Percentiles rank a stretch among this genome's conserved stretches.
Conservation (phyloP, 2,797 vertebrate species). For the Chiroxiphia lanceolata region DNA sequence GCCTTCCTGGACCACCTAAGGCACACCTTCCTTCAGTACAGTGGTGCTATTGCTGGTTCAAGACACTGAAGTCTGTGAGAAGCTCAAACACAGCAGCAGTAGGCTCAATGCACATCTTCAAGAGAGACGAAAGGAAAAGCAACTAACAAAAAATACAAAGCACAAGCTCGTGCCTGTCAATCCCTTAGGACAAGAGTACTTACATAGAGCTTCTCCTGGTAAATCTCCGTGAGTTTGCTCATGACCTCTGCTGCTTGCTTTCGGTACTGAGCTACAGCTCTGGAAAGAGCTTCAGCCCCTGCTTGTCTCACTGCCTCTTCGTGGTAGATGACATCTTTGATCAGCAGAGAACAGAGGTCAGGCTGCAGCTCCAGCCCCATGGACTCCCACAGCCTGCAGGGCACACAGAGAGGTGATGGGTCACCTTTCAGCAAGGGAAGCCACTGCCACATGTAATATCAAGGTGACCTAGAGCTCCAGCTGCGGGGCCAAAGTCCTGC, state of each 20-base stretch:
- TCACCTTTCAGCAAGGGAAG: neutral
- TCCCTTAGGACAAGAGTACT: slow-evolving; percentile 57
- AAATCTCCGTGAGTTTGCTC: slow-evolving; percentile 90
- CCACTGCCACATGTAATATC: fast-evolving
- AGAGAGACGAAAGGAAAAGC: neutral
- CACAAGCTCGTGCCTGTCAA: neutral
- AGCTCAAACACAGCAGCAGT: neutral
- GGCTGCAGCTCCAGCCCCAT: slow-evolving; percentile 90
- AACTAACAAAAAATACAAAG: neutral
- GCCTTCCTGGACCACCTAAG: neutral
- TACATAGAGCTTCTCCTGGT: slow-evolving; percentile 96
- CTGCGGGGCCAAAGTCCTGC: neutral
- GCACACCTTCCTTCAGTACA: neutral
- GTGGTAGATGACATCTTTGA: slow-evolving; percentile 90
- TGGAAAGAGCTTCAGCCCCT: slow-evolving; percentile 90
- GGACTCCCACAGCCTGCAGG: slow-evolving; percentile 87
- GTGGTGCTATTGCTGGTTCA: neutral
- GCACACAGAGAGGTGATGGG: neutral
- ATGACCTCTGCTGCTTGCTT: slow-evolving; percentile 87
- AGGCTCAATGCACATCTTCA: neutral
- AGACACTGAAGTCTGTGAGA: neutral
- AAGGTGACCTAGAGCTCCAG: neutral
- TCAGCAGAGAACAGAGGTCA: slow-evolving; percentile 90
- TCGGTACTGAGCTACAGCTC: slow-evolving; percentile 86
- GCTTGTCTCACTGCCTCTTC: slow-evolving; percentile 92